Percentiles rank a stretch among this genome's conserved stretches.
These are phyloP conservation scores for Hyphantria cunea DNA, from an alignment of 1,140 invertebrate species.

Conservation along the genomic window DNA sequence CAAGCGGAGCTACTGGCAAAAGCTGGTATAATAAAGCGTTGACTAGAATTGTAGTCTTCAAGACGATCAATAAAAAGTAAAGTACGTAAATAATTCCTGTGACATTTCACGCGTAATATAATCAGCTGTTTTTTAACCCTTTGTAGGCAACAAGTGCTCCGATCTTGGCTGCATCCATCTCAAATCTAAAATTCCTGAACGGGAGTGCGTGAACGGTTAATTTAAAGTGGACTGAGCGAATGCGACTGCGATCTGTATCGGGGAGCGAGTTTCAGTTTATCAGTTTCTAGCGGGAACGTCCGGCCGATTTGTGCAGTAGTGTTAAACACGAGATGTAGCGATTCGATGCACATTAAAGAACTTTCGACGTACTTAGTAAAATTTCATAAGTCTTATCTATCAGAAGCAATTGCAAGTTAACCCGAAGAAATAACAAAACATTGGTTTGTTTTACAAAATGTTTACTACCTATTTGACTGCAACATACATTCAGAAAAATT, in stretches of 20 bases:
- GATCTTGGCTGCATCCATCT: constrained; percentile 51
- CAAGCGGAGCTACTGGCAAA: too few species aligned
- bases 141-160: constrained; percentile 25
- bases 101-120: constrained; percentile 25
- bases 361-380: background rate
- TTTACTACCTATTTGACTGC: too few species aligned
- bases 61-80: constrained; percentile 5
- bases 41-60: too few species aligned
- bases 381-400: background rate
- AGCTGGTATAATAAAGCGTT: too few species aligned
- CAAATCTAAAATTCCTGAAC: constrained; percentile 71
- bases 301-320: constrained; percentile 51
- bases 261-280: constrained; percentile 70
- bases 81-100: constrained; percentile 19
- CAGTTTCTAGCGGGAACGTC: constrained; percentile 76
- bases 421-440: too few species aligned
- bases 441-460: too few species aligned
- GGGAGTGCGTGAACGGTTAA: constrained; percentile 67
- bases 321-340: constrained; percentile 29
- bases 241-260: constrained; percentile 68
- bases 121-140: constrained; percentile 30
- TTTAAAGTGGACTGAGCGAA: constrained; percentile 66
- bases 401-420: too few species aligned
- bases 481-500: too few species aligned
- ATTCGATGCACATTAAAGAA: background rate